Evolutionary conservation across 2,888 invertebrate genomes (phyloP).

Genomic region (Cremastinae sp.): DNA sequence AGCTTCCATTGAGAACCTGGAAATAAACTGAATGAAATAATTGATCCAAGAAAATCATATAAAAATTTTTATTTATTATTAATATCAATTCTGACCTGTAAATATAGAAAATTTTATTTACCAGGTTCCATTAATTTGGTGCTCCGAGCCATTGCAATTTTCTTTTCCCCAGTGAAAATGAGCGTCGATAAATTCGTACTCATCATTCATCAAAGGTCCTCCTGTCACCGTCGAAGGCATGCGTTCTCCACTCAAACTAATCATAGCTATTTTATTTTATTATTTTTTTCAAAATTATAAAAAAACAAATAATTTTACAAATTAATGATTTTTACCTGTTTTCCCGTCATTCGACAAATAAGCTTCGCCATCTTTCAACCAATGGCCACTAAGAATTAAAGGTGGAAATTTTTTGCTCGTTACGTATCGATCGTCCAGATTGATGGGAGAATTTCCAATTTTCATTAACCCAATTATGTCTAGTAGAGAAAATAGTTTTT

Average conservation of each 20-base stretch:
- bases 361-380: conserved; percentile 73
- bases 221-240: conserved; percentile 70
- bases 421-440: conserved; percentile 67
- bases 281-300: background rate
- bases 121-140: conserved; percentile 73
- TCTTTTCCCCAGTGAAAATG: conserved; percentile 74
- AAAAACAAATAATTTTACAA: background rate
- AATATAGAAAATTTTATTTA: conserved; percentile 45
- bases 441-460: conserved; percentile 71
- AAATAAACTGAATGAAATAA: no score
- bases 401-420: conserved; percentile 64
- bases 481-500: no score
- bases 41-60: background rate
- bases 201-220: conserved; percentile 69
- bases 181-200: conserved; percentile 68
- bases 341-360: conserved; percentile 67
- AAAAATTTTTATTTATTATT: background rate
- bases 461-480: conserved; percentile 58
- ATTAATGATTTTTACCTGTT: conserved; percentile 62
- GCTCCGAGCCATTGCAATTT: conserved; percentile 72
- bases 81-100: background rate
- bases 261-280: conserved; percentile 59
- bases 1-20: conserved; percentile 74
- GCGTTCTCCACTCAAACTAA: conserved; percentile 68
- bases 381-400: conserved; percentile 72